A percentile compares a stretch with the other conserved stretches of the same genome.
phyloP scores from a whole-genome alignment of 2,797 vertebrate species.

The Protonibea diacanthus region DNA sequence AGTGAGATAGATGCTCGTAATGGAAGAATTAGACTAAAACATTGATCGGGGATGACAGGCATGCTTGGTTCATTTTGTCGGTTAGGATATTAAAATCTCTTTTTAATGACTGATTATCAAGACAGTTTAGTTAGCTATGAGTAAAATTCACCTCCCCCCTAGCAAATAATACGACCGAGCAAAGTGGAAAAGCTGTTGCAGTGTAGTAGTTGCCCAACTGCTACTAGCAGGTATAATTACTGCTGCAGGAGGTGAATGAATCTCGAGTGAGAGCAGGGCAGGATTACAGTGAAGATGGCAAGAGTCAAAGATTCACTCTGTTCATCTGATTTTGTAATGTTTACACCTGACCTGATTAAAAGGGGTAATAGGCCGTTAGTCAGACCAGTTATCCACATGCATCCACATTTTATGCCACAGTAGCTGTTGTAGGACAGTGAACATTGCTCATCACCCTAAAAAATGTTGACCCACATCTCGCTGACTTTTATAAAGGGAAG shows the following conservation, averaged over 20 bases:
- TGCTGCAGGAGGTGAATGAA: slow-evolving; percentile 4
- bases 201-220: background rate
- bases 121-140: background rate
- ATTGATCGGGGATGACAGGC: too few species aligned
- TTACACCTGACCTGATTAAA: slow-evolving; percentile 6
- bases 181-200: background rate
- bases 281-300: background rate
- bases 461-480: slow-evolving; percentile 20
- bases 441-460: slow-evolving; percentile 16
- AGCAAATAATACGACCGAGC: background rate
- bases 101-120: slow-evolving; percentile 3
- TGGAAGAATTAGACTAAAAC: too few species aligned
- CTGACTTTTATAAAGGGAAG: background rate
- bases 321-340: background rate
- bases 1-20: too few species aligned
- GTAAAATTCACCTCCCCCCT: background rate
- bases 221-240: background rate
- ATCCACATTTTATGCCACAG: slow-evolving; percentile 11
- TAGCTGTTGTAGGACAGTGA: background rate
- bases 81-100: background rate
- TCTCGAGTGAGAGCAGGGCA: background rate
- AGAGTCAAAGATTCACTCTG: background rate
- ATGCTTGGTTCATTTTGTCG: too few species aligned
- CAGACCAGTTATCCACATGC: slow-evolving; percentile 9
- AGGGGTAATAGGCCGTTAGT: background rate